Base-by-base conservation (phyloP, 1,140 invertebrate genomes). In the Drosophila willistoni region DNA sequence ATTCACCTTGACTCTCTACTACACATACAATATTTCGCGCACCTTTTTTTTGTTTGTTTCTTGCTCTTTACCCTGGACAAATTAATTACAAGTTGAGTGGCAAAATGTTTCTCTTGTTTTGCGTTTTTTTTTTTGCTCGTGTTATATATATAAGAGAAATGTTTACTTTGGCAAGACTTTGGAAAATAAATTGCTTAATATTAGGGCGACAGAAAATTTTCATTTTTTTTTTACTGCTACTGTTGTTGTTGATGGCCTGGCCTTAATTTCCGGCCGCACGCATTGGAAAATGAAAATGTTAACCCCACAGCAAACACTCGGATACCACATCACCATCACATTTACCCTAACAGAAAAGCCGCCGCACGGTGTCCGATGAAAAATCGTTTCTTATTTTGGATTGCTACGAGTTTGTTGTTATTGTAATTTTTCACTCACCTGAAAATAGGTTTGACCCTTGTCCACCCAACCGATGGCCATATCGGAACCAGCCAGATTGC, bases 401-500 rank as follows among this genome's bases (percentile, higher is more conserved):
- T 59, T 7, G 22, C 22, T 55, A 17, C 17, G 19, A 22, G 22
- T 33, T 33, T 17, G 64, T 63, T 71, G 74, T 64, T 70, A 75
- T 81, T 87, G 60, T 29, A 29, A 29, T 67, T 61, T 73, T 85
- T 86, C 84, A 92, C 93, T 94, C 91, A 95, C 95, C 93, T 95
- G 94, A 81, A 95, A 94, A 93, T 95, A 94, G 75, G 95, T 94
- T 92, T 95, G 94, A 91, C 94, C 94, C 76, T 95, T 94, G 92
- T 95, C 94, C 64, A 95, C 94, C 95, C 95, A 96, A 44, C 95
- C 96, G 81, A 95, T 94, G 77, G 96, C 94, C 90, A 96, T 94
- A 93, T 96, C 95, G 63, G 95, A 93, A 44, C 95, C 95, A 62
- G 93, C 93, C 93, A 95, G 94, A 77, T 94, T 94, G 60, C 96